Conservation (phyloP, 2,888 invertebrate species). For the Macroteleia sp. region DNA sequence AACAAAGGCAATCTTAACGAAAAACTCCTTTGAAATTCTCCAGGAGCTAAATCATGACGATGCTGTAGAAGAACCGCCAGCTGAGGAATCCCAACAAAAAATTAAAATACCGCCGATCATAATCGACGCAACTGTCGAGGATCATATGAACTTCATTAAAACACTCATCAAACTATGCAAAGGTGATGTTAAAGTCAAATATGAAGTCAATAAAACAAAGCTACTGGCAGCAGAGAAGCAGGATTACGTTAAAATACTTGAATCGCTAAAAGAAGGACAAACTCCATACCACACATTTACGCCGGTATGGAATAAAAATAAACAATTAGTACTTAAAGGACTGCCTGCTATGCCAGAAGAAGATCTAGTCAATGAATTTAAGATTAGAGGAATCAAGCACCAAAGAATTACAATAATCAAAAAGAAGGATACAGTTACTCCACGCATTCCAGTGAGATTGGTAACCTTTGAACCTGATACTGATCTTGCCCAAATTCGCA, state of each 20-base stretch:
- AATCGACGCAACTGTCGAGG: too few species aligned
- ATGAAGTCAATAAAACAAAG: background rate
- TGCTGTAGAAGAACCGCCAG: too few species aligned
- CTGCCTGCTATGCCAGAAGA: conserved; percentile 3
- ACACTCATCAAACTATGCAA: too few species aligned
- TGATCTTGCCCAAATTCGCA: background rate
- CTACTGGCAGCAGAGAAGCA: background rate
- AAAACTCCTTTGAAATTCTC: too few species aligned
- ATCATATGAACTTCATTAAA: too few species aligned
- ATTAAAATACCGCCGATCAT: too few species aligned
- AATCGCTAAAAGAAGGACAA: background rate
- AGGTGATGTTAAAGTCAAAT: background rate
- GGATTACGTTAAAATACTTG: background rate
- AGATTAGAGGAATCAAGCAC: conserved; percentile 1
- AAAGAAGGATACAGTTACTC: conserved; percentile 1
- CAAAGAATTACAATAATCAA: conserved; percentile 4
- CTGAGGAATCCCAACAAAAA: too few species aligned
- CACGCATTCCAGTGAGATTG: conserved; percentile 4
- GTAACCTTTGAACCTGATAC: background rate
- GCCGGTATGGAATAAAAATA: conserved; percentile 17
- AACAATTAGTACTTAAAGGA: conserved; percentile 20
- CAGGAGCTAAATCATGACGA: too few species aligned
- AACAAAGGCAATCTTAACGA: too few species aligned
- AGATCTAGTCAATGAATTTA: too few species aligned
- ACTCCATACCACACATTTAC: conserved; percentile 5